Evolutionary conservation across 1,140 invertebrate species (phyloP), one percentile per base, ranked within the genome.

Genomic region (Euura saliciscinereae): DNA sequence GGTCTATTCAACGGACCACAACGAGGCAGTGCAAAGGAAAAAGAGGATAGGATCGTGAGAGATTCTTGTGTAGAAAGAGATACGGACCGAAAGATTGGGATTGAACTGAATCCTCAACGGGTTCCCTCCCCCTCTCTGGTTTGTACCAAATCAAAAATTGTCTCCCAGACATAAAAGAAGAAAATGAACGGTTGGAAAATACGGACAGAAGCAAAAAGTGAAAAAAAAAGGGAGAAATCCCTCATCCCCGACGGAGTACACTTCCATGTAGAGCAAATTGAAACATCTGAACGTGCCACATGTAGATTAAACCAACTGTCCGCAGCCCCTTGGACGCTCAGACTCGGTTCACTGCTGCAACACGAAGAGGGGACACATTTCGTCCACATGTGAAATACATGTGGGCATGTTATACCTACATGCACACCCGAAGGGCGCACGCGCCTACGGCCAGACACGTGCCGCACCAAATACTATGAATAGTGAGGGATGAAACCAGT

Each of bases 221-320:
- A 28, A 28, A 28, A 28, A 28, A 28, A 28, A 28, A 28, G 28
- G 28, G 28, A 28, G 28, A 28, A 28, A 28, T 28, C 28, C 28
- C 28, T 28, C 28, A 28, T 28, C 28, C 28, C 28, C 28, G 28
- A 28, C 28, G 28, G 1, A 59, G 51, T 59, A 59, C 51, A 59
- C 13, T 59, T 59, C 51, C 8, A 59, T 59, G 51, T 59, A 59
- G 51, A 79, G 75, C 70, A 79, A 79, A 79, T 79, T 79, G 78
- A 79, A 79, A 79, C 70, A 74, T 74, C 44, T 78, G 43, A 76
- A 79, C 78, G 78, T 78, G 78, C 78, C 68, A 70, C 74, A 72
- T 67, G 76, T 76, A 76, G 76, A 79, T 79, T 77, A 79, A 74
- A 78, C 78, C 78, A 79, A 77, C 78, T 76, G 78, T 72, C 76